Evolutionary conservation across 2,888 invertebrate genomes (phyloP), one percentile per base, ranked within the genome.

Genomic region (Drosophila kokeensis): DNA sequence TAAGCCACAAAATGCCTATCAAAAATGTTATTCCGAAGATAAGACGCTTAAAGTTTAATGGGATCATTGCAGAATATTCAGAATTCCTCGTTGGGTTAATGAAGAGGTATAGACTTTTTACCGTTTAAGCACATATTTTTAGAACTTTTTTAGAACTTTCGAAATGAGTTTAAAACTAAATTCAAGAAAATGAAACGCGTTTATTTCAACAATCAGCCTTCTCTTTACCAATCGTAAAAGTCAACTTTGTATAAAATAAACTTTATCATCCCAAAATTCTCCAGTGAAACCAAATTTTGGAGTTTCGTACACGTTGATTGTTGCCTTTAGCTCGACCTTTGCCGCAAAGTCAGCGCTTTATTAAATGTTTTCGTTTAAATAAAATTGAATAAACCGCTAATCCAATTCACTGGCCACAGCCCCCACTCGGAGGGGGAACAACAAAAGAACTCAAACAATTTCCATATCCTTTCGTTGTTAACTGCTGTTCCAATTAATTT

Each of bases 301-400:
- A 61, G 18, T 74, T 58, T 29, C 50, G 50, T 55, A 32, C 45
- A 57, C 34, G 15, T 58, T 57, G 34, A 42, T 30, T 50, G 42
- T 52, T 54, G 54, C 53, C 29, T 58, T 45, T 18, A n/a, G 48
- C 57, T 59, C 59, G 50, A 68, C 73, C 73, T 61, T 76, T 76
- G 50, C 40, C 52, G 30, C 49, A 52, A 69, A 73, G 69, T 78
- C 67, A 70, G 70, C 73, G 73, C 71, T 73, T 77, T 71, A 70
- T 50, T 69, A 61, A 87, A 82, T 84, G 76, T 81, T 84, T 87
- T 71, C 85, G 82, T 84, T 87, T 87, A 85, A 84, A 87, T 84
- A 71, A 82, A 84, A 87, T 84, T 87, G 85, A 84, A 82, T 82
- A 82, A 81, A 73, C 81, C 87, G 74, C 85, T 87, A 84, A 84